Base-by-base conservation (phyloP, 2,113 vertebrate genomes). In the Tamias sibiricus region DNA sequence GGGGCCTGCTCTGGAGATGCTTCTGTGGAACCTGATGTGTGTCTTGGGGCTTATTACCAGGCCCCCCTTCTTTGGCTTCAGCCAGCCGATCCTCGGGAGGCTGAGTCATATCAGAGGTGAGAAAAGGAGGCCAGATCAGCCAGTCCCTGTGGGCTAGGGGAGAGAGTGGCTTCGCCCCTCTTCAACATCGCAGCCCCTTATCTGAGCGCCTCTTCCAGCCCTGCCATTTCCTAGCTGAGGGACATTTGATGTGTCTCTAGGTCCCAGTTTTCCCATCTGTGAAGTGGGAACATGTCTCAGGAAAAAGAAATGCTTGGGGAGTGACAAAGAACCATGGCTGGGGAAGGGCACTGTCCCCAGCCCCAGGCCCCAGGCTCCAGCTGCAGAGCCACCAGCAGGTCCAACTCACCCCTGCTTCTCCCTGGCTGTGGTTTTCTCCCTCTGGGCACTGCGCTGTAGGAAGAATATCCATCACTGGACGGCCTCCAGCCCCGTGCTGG, bases 401-500 rank as follows among this genome's bases (percentile, higher is more conserved):
- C 71, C n/a, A 8, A 80, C 97, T 97, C 80, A 91, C 96, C 37
- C 72, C 85, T 59, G 91, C 35, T 57, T 71, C 0, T 40, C 72
- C 71, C 75, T 82, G 49, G 80, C 0, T 0, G 75, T 90, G 54
- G 96, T 94, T 80, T 96, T 98, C 59, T 98, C 97, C 59, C 98
- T 94, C 81, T 98, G 99, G 0, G 59, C 87, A n/a, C 95, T 94
- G 81, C 92, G 95, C 98, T 99, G 98, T 40, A 90, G 85, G 79
- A 74, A 62, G 32, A 97, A 76, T 12, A 42, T n/a, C 71, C 40
- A 68, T 32, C 2, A 42, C 76, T 88, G 80, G 69, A 66, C 19
- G 0, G 0, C 54, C 62, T 42, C 42, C 24, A 7, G 40, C 59
- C 76, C 93, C 14, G 57, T 17, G 54, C 90, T 1, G 19, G 22